Percentiles rank a stretch among this genome's conserved stretches.
Evolutionary conservation across 1,140 invertebrate genomes (phyloP).

Genomic region (Odontomachus brunneus): DNA sequence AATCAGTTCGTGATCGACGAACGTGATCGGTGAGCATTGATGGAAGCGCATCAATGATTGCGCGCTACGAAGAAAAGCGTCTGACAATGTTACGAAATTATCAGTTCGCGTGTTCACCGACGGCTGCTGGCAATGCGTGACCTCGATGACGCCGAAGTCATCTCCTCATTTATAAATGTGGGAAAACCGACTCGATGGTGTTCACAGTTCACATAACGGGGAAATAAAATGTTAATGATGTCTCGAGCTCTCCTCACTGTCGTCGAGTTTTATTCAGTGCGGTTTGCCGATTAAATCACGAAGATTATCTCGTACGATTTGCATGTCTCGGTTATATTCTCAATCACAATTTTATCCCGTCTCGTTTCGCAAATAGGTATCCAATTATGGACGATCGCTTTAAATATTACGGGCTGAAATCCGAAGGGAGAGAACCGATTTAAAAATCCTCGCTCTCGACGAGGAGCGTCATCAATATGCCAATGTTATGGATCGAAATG

Average conservation of each 20-base stretch:
- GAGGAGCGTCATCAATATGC: slow-evolving; percentile 7
- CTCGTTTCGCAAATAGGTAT: background rate
- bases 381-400: too few species aligned
- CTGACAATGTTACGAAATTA: slow-evolving; percentile 46
- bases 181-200: slow-evolving; percentile 34
- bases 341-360: background rate
- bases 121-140: slow-evolving; percentile 8
- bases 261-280: background rate
- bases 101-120: slow-evolving; percentile 5
- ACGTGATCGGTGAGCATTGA: slow-evolving; percentile 67
- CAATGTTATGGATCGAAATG: slow-evolving; percentile 20
- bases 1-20: slow-evolving; percentile 71
- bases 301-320: background rate
- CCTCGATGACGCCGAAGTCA: slow-evolving; percentile 24
- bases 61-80: slow-evolving; percentile 12
- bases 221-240: slow-evolving; percentile 45
- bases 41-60: slow-evolving; percentile 66
- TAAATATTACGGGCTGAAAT: too few species aligned
- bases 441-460: slow-evolving; percentile 11
- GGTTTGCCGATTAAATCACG: too few species aligned
- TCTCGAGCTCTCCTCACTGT: background rate
- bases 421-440: background rate
- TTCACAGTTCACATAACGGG: slow-evolving; percentile 10
- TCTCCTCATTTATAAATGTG: slow-evolving; percentile 46
- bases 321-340: background rate